A percentile compares a stretch with the other conserved stretches of the same genome.
Evolutionary conservation across 2,888 invertebrate species (phyloP).

Genomic region (Pogonocherus hispidulus): DNA sequence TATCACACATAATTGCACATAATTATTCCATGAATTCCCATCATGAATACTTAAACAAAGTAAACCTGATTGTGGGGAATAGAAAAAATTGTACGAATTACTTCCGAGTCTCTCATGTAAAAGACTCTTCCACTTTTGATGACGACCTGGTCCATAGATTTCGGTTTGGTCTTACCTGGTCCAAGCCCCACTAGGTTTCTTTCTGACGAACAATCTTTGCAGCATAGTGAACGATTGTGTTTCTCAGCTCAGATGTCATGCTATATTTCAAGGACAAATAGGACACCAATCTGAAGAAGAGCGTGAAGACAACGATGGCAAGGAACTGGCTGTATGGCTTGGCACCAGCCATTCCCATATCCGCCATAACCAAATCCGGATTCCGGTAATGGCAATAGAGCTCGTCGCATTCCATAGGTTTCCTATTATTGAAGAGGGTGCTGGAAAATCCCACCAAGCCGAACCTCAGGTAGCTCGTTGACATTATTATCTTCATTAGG

Average conservation of each 20-base stretch:
- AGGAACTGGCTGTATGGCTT: slow-evolving; percentile 72
- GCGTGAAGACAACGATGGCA: slow-evolving; percentile 72
- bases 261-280: slow-evolving; percentile 74
- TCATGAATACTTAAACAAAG: no score
- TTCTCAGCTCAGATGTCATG: slow-evolving; percentile 72
- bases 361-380: slow-evolving; percentile 73
- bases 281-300: slow-evolving; percentile 71
- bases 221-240: slow-evolving; percentile 71
- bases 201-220: slow-evolving; percentile 72
- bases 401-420: slow-evolving; percentile 74
- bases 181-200: slow-evolving; percentile 60
- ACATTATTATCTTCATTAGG: slow-evolving; percentile 72
- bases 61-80: no score
- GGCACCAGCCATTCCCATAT: slow-evolving; percentile 73
- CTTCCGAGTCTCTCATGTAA: no score
- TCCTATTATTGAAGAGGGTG: slow-evolving; percentile 75
- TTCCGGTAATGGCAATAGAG: slow-evolving; percentile 73
- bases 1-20: no score
- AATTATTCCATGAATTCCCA: no score
- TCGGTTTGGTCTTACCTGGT: no score
- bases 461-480: slow-evolving; percentile 77
- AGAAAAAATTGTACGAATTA: no score
- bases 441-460: slow-evolving; percentile 74
- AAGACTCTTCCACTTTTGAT: no score
- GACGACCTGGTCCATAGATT: no score